Evolutionary conservation across 35 echinoderm and acorn worm genomes (phyloP), one percentile per base, ranked within the genome.

Genomic region (Apostichopus californicus): DNA sequence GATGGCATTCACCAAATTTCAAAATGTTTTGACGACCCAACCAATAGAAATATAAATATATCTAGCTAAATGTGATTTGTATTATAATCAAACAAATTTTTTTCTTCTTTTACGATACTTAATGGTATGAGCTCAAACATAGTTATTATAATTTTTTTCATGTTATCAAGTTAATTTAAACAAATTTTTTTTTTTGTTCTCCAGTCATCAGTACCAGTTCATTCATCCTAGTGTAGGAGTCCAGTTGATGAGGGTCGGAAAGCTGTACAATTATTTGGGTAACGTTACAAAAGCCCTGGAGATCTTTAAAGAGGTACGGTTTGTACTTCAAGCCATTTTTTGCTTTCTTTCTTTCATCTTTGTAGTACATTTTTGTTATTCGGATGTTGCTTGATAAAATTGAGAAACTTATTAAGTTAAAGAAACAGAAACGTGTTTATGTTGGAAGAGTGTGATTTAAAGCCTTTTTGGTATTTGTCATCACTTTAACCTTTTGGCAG

Each of bases 181-280:
- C 1, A 61, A 59, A 22, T 21, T 72, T 60, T 60, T 53, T 25
- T 15, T 70, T 68, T 26, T 1, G 5, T 17, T 88, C 9, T 12
- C 9, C 86, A 88, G 86, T 18, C 86, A 88, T 23, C 86, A 88
- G 86, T 88, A 88, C n/a, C 86, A 88, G 28, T 73, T 88, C 59
- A 73, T 63, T 54, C 86, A 88, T 53, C 86, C 86, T 56, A 88
- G 86, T 71, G 66, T 88, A 7, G 86, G 86, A 26, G 24, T 88
- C 1, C 86, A 88, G 86, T 24, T 88, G 60, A 88, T 88, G 86
- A 65, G 86, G 58, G 86, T 88, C 3, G 86, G 86, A 20, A 88
- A 88, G 61, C 59, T 88, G 6, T 88, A 88, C 20, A 88, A 88
- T 21, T 88, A 88, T 53, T 20, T 88, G 17, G 86, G 81, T n/a